Conservation (phyloP, 2,113 vertebrate genomes). For the Bos javanicus region DNA sequence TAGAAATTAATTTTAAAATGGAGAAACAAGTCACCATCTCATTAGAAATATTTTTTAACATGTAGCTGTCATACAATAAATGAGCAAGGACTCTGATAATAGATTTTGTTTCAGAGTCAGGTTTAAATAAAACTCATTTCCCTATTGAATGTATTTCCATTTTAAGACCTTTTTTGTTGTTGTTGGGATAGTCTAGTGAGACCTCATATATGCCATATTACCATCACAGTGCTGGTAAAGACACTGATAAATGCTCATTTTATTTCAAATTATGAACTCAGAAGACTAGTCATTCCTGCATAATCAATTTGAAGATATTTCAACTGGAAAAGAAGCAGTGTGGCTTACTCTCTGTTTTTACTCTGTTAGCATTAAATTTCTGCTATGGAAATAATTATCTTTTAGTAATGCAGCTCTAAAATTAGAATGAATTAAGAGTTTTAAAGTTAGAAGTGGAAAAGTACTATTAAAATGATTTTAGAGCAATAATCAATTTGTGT, state of each 20-base stretch:
- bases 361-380: background rate
- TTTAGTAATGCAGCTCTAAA: background rate
- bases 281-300: background rate
- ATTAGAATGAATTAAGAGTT: background rate
- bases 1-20: background rate
- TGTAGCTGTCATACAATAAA: background rate
- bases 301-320: background rate
- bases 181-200: background rate
- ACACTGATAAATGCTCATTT: constrained; percentile 1
- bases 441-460: background rate
- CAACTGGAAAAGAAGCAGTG: background rate
- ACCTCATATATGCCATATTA: background rate
- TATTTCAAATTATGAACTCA: constrained; percentile 41
- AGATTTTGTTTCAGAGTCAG: background rate
- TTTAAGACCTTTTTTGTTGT: background rate
- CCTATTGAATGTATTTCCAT: background rate
- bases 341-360: background rate
- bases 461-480: background rate
- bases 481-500: background rate
- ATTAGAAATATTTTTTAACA: background rate
- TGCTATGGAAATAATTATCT: background rate
- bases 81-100: fast-evolving
- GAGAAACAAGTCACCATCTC: background rate
- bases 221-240: background rate
- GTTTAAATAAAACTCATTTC: background rate